These are phyloP conservation scores for Danio choprae DNA, from an alignment of 2,797 vertebrate genomes.

Conservation along the genomic window DNA sequence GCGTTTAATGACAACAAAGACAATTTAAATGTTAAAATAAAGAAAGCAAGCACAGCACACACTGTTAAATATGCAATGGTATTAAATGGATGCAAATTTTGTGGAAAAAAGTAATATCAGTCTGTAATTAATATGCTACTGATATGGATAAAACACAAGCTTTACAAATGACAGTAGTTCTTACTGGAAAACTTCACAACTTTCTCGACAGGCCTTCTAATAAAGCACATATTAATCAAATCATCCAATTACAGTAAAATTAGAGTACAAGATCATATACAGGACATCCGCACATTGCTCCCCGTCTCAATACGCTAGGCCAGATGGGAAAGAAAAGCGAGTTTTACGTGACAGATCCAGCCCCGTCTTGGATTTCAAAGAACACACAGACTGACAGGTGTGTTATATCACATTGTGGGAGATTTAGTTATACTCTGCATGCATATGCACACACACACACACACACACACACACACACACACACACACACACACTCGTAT, in stretches of 20 bases:
- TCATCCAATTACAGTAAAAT: slow-evolving; percentile 86
- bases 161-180: no score
- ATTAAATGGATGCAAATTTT: no score
- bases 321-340: slow-evolving; percentile 59
- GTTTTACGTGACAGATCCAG: slow-evolving; percentile 51
- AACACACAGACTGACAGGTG: slow-evolving; percentile 56
- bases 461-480: slow-evolving; percentile 32
- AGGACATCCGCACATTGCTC: slow-evolving; percentile 72
- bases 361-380: slow-evolving; percentile 56
- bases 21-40: no score
- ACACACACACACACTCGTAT: slow-evolving; percentile 29
- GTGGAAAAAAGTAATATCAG: no score
- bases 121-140: no score
- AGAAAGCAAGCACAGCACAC: no score
- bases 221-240: slow-evolving; percentile 77
- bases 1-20: no score
- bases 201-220: slow-evolving; percentile 42
- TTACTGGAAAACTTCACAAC: no score
- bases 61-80: no score
- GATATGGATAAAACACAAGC: no score
- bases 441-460: slow-evolving; percentile 31
- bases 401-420: slow-evolving; percentile 52
- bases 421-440: slow-evolving; percentile 54
- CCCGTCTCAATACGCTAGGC: slow-evolving; percentile 56
- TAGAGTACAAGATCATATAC: slow-evolving; percentile 78